Evolutionary conservation across 2,888 invertebrate genomes (phyloP).

Genomic region (Hermaeophaga mercurialis): DNA sequence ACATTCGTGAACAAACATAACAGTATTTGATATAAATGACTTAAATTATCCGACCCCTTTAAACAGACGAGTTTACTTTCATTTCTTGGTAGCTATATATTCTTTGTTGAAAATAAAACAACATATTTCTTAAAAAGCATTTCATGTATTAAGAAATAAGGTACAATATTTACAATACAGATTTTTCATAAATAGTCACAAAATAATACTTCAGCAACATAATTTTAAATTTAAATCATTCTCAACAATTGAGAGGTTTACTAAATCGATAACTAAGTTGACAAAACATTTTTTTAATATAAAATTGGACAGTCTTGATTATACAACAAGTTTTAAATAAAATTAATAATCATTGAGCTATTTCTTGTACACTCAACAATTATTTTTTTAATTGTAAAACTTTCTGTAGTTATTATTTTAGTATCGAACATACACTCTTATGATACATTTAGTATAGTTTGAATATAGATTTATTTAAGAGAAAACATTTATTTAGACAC

Average conservation of each 20-base stretch:
- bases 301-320: slow-evolving; percentile 43
- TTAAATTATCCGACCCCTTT: too few relatives aligned
- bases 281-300: slow-evolving; percentile 25
- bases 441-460: slow-evolving; percentile 19
- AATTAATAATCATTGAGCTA: slow-evolving; percentile 10
- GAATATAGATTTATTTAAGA: slow-evolving; percentile 21
- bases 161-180: slow-evolving; percentile 48
- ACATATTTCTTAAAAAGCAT: slow-evolving; percentile 39
- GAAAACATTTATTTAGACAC: slow-evolving; percentile 24
- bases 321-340: slow-evolving; percentile 16
- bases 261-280: slow-evolving; percentile 24
- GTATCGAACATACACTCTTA: slow-evolving; percentile 20
- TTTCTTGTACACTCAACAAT: slow-evolving; percentile 7
- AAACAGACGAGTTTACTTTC: too few relatives aligned
- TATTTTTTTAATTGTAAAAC: slow-evolving; percentile 15
- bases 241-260: slow-evolving; percentile 16
- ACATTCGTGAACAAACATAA: too few relatives aligned
- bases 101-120: too few relatives aligned
- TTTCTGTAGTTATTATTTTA: slow-evolving; percentile 18
- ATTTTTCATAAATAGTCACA: slow-evolving; percentile 33
- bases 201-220: slow-evolving; percentile 37
- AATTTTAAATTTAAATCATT: slow-evolving; percentile 25
- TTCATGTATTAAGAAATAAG: slow-evolving; percentile 46
- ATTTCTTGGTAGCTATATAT: too few relatives aligned
- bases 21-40: too few relatives aligned